phyloP scores from a whole-genome alignment of 2,888 invertebrate genomes.

The Notocelia uddmanniana region DNA sequence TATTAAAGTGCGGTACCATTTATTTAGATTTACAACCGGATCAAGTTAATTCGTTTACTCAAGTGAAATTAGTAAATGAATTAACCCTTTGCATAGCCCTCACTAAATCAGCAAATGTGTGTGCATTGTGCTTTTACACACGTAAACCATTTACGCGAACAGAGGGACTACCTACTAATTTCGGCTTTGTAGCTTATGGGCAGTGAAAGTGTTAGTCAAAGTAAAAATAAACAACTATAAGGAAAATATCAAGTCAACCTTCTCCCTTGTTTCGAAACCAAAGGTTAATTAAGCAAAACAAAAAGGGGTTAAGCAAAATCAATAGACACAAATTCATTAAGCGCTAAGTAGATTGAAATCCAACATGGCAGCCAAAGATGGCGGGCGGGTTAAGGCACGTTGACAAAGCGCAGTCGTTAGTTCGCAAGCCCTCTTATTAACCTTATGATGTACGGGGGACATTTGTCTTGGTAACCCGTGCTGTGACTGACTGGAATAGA shows the following conservation, averaged over 20 bases:
- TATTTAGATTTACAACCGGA: constrained; percentile 4
- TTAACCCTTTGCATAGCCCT: constrained; percentile 3
- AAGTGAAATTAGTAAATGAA: constrained; percentile 10
- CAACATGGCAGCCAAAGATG: constrained; percentile 82
- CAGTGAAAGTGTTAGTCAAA: neutral
- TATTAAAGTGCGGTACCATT: neutral
- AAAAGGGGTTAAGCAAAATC: constrained; percentile 86
- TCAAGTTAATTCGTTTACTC: neutral
- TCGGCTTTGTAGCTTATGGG: neutral
- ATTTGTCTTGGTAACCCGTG: constrained; percentile 74
- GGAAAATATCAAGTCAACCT: constrained; percentile 55
- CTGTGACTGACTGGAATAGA: constrained; percentile 33
- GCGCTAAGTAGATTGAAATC: constrained; percentile 85
- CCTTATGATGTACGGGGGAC: constrained; percentile 85
- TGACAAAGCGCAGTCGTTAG: constrained; percentile 86
- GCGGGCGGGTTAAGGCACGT: constrained; percentile 81
- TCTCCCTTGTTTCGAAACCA: constrained; percentile 70
- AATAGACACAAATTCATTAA: constrained; percentile 86
- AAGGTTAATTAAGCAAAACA: constrained; percentile 86
- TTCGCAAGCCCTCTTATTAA: constrained; percentile 86
- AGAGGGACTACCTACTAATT: neutral
- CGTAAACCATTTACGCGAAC: neutral
- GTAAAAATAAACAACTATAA: constrained; percentile 40
- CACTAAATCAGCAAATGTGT: neutral
- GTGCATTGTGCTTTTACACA: neutral